Evolutionary conservation across 2,888 invertebrate species (phyloP).

Genomic region (Trichogramma evanescens): DNA sequence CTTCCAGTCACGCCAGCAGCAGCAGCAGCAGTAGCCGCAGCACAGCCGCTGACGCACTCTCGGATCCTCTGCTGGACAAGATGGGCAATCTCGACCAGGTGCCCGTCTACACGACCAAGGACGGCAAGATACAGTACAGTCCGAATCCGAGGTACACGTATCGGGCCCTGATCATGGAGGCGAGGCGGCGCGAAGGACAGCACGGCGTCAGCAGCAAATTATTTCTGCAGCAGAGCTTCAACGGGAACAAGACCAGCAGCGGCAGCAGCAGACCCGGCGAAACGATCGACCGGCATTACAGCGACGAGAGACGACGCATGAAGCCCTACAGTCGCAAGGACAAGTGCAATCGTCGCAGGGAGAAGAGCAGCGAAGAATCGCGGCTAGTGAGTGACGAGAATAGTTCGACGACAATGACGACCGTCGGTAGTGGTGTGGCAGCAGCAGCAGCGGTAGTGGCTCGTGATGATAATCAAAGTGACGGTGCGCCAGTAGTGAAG

Average conservation of each 20-base stretch:
- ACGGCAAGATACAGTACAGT: slow-evolving; percentile 44
- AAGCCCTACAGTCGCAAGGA: not conserved
- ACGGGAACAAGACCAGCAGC: not conserved
- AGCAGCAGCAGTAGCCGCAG: not conserved
- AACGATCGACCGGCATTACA: no score
- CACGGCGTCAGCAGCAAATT: not conserved
- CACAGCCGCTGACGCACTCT: slow-evolving; percentile 18
- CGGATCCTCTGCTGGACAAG: slow-evolving; percentile 35
- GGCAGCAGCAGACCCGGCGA: no score
- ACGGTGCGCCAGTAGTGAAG: no score
- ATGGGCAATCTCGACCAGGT: slow-evolving; percentile 37
- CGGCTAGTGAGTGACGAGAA: no score
- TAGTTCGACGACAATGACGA: no score
- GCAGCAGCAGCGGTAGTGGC: no score
- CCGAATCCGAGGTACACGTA: slow-evolving; percentile 42
- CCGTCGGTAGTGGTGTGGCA: no score
- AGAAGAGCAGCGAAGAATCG: not conserved
- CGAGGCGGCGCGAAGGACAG: slow-evolving; percentile 31
- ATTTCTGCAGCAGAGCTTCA: slow-evolving; percentile 5
- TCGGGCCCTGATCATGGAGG: slow-evolving; percentile 36
- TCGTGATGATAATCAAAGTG: no score
- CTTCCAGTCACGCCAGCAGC: slow-evolving; percentile 1
- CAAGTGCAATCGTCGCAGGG: not conserved
- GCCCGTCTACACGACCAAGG: slow-evolving; percentile 44
- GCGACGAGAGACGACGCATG: not conserved